These are phyloP conservation scores for Elegia similella DNA, from an alignment of 2,888 invertebrate species.

Conservation along the genomic window DNA sequence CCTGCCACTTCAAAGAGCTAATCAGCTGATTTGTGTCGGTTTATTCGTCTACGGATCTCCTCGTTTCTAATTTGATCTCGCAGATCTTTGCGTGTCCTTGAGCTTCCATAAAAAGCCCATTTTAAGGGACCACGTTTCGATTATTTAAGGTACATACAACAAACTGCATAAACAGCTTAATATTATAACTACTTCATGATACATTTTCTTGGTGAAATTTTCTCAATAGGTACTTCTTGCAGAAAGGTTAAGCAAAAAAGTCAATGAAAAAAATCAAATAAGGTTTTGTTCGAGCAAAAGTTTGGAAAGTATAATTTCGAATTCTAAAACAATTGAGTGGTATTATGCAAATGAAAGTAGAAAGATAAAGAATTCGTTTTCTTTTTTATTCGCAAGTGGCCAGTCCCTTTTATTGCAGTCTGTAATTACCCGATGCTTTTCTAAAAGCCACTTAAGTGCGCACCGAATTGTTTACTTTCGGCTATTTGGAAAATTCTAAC, in stretches of 20 bases:
- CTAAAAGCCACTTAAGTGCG: constrained; percentile 2
- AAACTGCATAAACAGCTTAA: no score
- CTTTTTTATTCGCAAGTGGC: constrained; percentile 7
- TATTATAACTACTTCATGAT: no score
- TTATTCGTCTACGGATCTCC: no score
- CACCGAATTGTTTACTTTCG: not conserved
- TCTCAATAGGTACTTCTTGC: not conserved
- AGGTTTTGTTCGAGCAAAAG: not conserved
- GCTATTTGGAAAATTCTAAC: not conserved
- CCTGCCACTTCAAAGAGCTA: no score
- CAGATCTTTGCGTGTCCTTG: no score
- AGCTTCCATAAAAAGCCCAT: no score
- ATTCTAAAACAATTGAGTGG: constrained; percentile 3
- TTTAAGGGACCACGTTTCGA: no score
- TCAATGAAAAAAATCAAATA: not conserved
- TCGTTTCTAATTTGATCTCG: no score
- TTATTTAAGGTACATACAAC: no score
- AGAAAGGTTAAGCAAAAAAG: not conserved
- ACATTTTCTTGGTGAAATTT: no score
- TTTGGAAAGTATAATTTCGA: not conserved
- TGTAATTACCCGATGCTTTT: constrained; percentile 1
- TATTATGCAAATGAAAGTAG: constrained; percentile 5
- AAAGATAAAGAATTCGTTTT: not conserved
- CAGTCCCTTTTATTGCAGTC: constrained; percentile 3
- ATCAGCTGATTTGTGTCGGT: no score